These are phyloP conservation scores for Chloroclystis v-ata DNA, from an alignment of 2,888 invertebrate species.

Conservation along the genomic window DNA sequence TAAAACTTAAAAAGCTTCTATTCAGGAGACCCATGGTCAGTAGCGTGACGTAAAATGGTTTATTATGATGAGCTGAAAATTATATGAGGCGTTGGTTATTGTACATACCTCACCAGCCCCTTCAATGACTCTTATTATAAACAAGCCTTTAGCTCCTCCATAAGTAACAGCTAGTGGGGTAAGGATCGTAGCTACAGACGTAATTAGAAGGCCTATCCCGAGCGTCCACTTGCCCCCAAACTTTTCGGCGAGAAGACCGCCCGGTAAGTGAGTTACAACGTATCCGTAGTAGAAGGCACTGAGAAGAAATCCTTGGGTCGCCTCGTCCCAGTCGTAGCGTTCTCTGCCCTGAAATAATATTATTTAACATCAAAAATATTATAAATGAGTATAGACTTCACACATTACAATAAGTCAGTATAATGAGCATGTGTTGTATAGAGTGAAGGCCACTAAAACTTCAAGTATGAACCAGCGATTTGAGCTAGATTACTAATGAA, in stretches of 20 bases:
- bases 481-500: too few relatives aligned
- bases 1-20: too few relatives aligned
- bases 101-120: slow-evolving; percentile 80
- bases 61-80: neutral
- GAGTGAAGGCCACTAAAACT: too few relatives aligned
- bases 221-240: slow-evolving; percentile 92
- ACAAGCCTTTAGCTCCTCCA: slow-evolving; percentile 75
- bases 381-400: too few relatives aligned
- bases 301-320: slow-evolving; percentile 84
- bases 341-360: slow-evolving; percentile 43
- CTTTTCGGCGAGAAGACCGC: slow-evolving; percentile 87
- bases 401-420: too few relatives aligned
- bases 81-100: neutral
- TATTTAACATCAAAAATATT: neutral
- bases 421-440: too few relatives aligned
- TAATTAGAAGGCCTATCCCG: slow-evolving; percentile 86
- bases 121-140: slow-evolving; percentile 73
- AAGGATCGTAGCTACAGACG: slow-evolving; percentile 86
- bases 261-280: slow-evolving; percentile 88
- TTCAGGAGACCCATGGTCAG: too few relatives aligned
- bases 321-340: slow-evolving; percentile 82
- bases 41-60: too few relatives aligned
- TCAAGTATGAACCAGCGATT: too few relatives aligned
- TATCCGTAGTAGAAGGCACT: slow-evolving; percentile 92
- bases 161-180: slow-evolving; percentile 83